Base-by-base conservation (phyloP, 2,888 invertebrate genomes). In the Epirrhoe tristata region DNA sequence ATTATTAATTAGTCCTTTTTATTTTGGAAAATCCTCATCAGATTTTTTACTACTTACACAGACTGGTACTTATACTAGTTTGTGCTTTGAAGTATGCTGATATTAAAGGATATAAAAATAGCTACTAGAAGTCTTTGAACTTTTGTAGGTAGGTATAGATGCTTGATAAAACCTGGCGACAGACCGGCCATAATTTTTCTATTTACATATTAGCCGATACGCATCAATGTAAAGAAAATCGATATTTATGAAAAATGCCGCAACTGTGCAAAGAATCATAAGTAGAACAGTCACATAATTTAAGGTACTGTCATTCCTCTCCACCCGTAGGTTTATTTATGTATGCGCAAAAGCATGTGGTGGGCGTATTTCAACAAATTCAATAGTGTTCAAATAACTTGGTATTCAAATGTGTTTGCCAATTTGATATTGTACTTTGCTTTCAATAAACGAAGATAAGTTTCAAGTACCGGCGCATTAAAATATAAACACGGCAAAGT, bases 291-390 rank as follows among this genome's bases (percentile, higher is more conserved):
- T 52, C 31, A 34, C 17, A 34, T 69, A 77, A 73, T 72, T 64
- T 71, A 75, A 74, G 82, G 58, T 68, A 90, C 91, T 89, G 91
- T 81, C 85, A 90, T 91, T 89, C 88, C 86, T 72, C 75, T 74
- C 75, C 17, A 51, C 31, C 39, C 34, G 17, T 63, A 34, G 34
- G 14, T 78, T 81, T 83, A 81, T 79, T 82, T 81, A 80, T 81
- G 79, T 81, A 80, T 81, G 79, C 57, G 32, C 31, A 80, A 73
- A 73, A 73, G 63, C n/a, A n/a, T 73, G 69, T 46, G 46, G 78
- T 82, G 73, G 84, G 82, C 76, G 79, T 78, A 81, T 79, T 79
- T 53, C 64, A 58, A 58, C 73, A 70, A 72, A 64, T 68, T 64
- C 61, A 14, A 56, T 63, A 50, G 57, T 53, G 53, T 61, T 53